These are phyloP conservation scores for Rousettus leschenaultii DNA, from an alignment of 2,113 vertebrate genomes.

Conservation along the genomic window DNA sequence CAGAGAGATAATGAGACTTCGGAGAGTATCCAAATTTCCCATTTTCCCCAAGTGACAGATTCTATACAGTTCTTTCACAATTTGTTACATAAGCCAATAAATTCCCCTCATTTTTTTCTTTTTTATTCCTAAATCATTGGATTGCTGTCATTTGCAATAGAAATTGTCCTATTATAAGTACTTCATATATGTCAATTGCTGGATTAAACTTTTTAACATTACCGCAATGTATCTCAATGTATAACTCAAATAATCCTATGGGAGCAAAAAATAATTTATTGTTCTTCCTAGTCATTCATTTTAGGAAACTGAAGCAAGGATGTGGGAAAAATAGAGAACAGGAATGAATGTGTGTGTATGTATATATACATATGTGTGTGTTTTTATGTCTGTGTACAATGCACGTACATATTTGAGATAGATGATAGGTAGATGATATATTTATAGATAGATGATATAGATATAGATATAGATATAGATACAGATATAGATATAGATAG, in stretches of 20 bases:
- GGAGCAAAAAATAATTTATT: background rate
- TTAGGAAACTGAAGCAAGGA: background rate
- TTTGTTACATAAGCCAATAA: background rate
- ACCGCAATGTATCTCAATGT: background rate
- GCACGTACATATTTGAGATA: background rate
- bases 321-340: background rate
- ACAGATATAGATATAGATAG: too few species aligned
- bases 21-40: background rate
- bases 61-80: background rate
- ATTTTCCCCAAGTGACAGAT: background rate
- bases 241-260: background rate
- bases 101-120: background rate
- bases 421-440: background rate
- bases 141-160: background rate
- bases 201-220: background rate
- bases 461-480: too few species aligned
- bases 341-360: background rate
- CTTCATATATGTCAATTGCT: background rate
- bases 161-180: background rate
- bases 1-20: background rate
- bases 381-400: background rate
- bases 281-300: background rate
- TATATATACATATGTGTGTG: background rate
- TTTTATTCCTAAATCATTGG: background rate
- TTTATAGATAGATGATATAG: too few species aligned